Evolutionary conservation across 2,797 vertebrate genomes (phyloP).

Genomic region (Potorous gilbertii): DNA sequence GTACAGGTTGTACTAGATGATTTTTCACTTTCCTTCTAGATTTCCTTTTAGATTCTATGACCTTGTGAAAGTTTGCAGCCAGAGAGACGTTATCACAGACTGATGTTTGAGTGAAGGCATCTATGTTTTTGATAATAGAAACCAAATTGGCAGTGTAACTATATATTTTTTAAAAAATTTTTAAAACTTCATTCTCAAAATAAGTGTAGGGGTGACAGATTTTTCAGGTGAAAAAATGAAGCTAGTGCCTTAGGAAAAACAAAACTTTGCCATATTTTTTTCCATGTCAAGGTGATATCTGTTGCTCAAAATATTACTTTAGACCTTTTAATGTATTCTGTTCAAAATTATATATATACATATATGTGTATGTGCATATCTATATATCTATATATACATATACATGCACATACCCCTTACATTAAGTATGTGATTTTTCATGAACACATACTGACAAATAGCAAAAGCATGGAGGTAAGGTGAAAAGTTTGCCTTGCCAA

Average conservation of each 20-base stretch:
- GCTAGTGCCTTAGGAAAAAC: background rate
- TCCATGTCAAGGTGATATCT: background rate
- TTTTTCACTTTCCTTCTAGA: background rate
- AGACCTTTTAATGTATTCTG: background rate
- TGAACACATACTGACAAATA: background rate
- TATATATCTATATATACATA: no score
- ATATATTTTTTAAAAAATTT: conserved; percentile 45
- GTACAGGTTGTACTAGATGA: conserved; percentile 27
- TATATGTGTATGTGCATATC: no score
- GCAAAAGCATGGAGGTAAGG: background rate
- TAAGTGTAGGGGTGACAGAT: conserved; percentile 30
- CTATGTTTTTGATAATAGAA: conserved; percentile 49
- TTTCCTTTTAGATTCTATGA: background rate
- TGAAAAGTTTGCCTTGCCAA: background rate
- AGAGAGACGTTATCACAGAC: conserved; percentile 50
- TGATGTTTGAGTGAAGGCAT: conserved; percentile 47
- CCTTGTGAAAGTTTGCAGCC: conserved; percentile 50
- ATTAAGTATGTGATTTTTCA: background rate
- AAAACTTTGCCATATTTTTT: conserved; percentile 2
- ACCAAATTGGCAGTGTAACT: conserved; percentile 41
- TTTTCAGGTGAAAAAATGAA: conserved; percentile 18
- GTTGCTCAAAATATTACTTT: background rate
- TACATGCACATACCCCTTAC: background rate
- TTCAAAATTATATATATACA: background rate
- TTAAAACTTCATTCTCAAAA: conserved; percentile 58